phyloP scores from a whole-genome alignment of 2,888 invertebrate species.

The Meloe dianella region DNA sequence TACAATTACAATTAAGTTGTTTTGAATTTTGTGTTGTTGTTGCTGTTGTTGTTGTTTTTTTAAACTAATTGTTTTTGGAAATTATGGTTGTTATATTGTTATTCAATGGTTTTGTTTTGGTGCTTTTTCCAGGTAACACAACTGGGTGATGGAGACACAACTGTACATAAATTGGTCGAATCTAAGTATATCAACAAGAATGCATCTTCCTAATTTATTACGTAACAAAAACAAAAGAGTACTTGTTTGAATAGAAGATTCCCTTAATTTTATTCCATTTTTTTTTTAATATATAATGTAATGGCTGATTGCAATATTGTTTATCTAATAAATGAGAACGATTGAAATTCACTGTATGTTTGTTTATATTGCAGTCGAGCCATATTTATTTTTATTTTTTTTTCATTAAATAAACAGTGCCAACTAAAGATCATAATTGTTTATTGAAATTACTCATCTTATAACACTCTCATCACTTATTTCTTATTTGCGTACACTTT shows the following conservation, averaged over 20 bases:
- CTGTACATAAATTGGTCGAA: conserved; percentile 59
- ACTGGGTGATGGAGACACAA: conserved; percentile 56
- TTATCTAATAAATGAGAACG: too few relatives aligned
- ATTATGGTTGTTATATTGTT: conserved; percentile 17
- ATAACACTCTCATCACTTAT: too few relatives aligned
- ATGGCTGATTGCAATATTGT: conserved; percentile 33
- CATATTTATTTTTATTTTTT: conserved; percentile 21
- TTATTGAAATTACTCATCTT: too few relatives aligned
- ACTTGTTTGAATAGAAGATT: conserved; percentile 12
- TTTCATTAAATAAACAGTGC: neutral
- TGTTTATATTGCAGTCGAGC: conserved; percentile 24
- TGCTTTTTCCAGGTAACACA: conserved; percentile 59
- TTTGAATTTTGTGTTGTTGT: neutral
- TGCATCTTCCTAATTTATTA: conserved; percentile 48
- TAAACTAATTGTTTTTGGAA: too few relatives aligned
- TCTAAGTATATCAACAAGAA: conserved; percentile 60
- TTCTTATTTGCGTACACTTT: neutral
- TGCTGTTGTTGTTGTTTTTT: conserved; percentile 20
- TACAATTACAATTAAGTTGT: conserved; percentile 17
- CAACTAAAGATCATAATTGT: neutral
- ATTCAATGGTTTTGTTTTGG: conserved; percentile 56
- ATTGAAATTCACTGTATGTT: conserved; percentile 21
- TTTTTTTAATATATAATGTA: conserved; percentile 24
- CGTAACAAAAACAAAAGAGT: neutral
- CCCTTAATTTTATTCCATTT: conserved; percentile 17